phyloP scores from a whole-genome alignment of 2,113 vertebrate genomes.

The Calidris pugnax region DNA sequence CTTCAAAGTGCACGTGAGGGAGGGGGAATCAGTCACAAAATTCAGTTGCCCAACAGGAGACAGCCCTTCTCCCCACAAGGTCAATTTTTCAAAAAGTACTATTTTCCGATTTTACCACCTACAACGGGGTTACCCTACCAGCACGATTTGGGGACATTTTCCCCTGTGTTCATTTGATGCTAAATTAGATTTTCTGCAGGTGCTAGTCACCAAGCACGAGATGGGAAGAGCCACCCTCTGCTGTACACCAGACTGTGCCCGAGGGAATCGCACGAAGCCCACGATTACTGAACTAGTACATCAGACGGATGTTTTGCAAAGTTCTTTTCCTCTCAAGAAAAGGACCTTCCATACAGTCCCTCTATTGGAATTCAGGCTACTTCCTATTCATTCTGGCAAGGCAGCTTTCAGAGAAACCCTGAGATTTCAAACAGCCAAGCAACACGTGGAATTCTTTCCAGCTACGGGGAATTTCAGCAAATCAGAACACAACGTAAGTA shows the following conservation, averaged over 20 bases:
- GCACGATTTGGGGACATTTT: not conserved
- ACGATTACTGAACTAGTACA: not conserved
- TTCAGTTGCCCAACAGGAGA: not conserved
- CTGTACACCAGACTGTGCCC: not conserved
- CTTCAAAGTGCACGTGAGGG: accelerated
- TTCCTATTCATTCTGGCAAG: not conserved
- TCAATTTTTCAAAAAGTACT: not conserved
- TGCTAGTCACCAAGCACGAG: not conserved
- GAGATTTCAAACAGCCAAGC: not conserved
- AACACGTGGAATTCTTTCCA: not conserved
- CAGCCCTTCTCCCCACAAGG: not conserved
- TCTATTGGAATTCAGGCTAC: not conserved
- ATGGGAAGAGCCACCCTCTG: not conserved
- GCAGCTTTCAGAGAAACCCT: not conserved
- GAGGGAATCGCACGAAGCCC: not conserved
- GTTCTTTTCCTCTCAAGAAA: not conserved
- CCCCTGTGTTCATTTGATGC: not conserved
- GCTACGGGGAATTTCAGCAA: not conserved
- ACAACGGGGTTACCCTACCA: not conserved
- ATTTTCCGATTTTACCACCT: not conserved
- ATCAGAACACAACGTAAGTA: not conserved
- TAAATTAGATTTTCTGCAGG: not conserved
- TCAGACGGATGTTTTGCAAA: accelerated
- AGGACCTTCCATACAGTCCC: not conserved
- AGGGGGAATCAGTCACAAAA: not conserved